Conservation (phyloP, 2,113 vertebrate species). For the Pogonocichla stellata region DNA sequence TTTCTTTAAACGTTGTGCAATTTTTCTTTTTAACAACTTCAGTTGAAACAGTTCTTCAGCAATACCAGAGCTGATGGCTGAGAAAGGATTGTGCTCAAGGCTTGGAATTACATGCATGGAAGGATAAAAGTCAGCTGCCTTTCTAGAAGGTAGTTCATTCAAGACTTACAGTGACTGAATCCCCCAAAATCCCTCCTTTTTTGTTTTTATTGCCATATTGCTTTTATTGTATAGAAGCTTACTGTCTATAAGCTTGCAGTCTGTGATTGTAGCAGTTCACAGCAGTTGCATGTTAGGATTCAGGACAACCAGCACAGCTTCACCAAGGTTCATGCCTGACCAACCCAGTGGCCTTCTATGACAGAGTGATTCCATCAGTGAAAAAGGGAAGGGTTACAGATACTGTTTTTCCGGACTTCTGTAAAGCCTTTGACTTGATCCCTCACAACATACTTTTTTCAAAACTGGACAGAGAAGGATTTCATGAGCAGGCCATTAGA, state of each 20-base stretch:
- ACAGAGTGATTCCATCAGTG: neutral
- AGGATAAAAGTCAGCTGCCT: neutral
- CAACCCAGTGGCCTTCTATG: neutral
- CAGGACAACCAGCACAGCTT: neutral
- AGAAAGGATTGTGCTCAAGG: neutral
- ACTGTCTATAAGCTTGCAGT: neutral
- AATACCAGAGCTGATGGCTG: neutral
- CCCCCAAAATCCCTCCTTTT: neutral
- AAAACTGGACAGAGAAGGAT: neutral
- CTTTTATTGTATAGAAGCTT: neutral
- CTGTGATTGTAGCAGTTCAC: neutral
- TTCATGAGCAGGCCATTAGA: neutral
- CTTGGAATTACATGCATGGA: neutral
- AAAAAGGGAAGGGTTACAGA: neutral
- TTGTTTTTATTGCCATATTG: neutral
- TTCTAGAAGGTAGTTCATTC: neutral
- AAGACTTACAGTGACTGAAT: neutral
- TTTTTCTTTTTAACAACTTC: neutral
- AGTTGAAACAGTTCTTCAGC: neutral
- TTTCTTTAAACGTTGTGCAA: neutral
- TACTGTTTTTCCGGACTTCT: accelerated
- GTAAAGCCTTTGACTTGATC: neutral
- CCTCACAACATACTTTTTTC: neutral
- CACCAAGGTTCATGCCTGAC: neutral
- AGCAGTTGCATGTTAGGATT: neutral